Evolutionary conservation across 2,797 vertebrate genomes (phyloP), one percentile per base, ranked within the genome.

Genomic region (Fringilla coelebs): DNA sequence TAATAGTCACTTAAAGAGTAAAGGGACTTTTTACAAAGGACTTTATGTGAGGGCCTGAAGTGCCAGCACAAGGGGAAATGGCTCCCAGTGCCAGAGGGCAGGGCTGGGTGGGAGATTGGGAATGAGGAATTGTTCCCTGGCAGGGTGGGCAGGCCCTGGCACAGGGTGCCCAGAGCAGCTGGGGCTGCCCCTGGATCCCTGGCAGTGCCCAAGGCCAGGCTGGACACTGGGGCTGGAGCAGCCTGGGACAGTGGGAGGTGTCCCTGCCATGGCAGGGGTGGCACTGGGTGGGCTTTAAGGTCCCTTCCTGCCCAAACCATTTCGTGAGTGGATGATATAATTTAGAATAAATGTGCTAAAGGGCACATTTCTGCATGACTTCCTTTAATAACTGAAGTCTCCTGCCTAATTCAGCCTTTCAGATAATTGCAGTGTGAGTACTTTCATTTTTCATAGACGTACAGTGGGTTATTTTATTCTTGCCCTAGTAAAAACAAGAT

Each of bases 291-390:
- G 3, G 16, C 5, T 51, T 66, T n/a, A 1, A 25, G 25, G 24
- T 29, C 11, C 20, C 10, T 60, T 6, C 46, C 46, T n/a, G 3
- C 25, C 13, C 38, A 31, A 52, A 73, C 11, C 2, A 21, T 38
- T 73, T n/a, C 29, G 7, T 29, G 52, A 38, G 20, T 17, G 13
- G 41, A 16, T 51, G 38, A 45, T 86, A 78, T 67, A 72, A 93
- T 93, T 97, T 95, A 93, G 51, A 95, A 34, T 90, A 95, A 95
- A 49, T 84, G 4, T 88, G 85, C 73, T 86, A 72, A 92, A 96
- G 91, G 94, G 67, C 67, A 94, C 71, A 70, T 97, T 97, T 97
- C 95, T 97, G 86, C 93, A 87, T 95, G 89, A 94, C 58, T 96
- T 96, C 76, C 71, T 79, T 96, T 97, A 94, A 60, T 88, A 93